Evolutionary conservation across 2,888 invertebrate species (phyloP), one percentile per base, ranked within the genome.

Genomic region (Uropetala carovei): DNA sequence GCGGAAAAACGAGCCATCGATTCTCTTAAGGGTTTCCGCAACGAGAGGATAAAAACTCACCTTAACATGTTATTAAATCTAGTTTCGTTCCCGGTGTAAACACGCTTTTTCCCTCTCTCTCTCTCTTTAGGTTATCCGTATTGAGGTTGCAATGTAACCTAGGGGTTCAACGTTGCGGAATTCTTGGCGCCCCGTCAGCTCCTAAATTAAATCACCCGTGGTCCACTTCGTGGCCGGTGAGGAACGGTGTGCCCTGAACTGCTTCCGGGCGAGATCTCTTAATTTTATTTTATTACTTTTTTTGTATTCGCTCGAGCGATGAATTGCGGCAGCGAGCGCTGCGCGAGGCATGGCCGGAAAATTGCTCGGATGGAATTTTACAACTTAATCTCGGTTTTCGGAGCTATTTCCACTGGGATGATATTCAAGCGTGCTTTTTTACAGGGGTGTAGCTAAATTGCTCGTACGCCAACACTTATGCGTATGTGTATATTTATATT

Each of bases 191-290:
- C 75, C 75, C 13, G 27, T 75, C 22, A 75, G 75, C 75, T 75
- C 22, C 75, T 22, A 75, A 75, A 75, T 75, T 75, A 75, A 75
- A 75, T 75, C 75, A 75, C 68, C 68, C 68, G n/a, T 68, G 22
- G 68, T 68, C 68, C 68, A 68, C 75, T 22, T 75, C 27, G 22
- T 75, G 75, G 27, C 75, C 75, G 22, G 22, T 75, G 7, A 27
- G 75, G 75, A 75, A 18, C 75, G 75, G 22, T 75, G 18, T 18
- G 18, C 68, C 68, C 18, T 68, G 22, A 27, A 22, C 27, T 75
- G 27, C 27, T 75, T 75, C 27, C 75, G 27, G 22, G 68, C 27
- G 18, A 11, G 22, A 11, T 43, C 5, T 43, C n/a, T n/a, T n/a
- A n/a, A 43, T 43, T 43, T 43, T 43, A 43, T 43, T 43, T 43